Base-by-base conservation (phyloP, 2,113 vertebrate genomes). In the Leucoraja erinaceus region DNA sequence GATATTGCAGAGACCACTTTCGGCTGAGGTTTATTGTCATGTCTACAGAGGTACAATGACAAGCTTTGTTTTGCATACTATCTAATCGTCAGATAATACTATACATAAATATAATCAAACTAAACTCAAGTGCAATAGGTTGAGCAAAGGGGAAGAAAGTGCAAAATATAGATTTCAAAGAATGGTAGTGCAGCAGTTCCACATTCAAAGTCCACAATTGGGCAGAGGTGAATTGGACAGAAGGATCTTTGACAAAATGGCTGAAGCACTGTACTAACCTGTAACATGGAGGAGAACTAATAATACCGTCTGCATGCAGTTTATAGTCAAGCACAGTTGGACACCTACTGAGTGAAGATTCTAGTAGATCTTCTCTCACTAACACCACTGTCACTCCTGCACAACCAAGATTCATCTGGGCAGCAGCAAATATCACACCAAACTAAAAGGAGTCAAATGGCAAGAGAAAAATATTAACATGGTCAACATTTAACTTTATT, bases 251-350 rank as follows among this genome's bases (percentile, higher is more conserved):
- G 1, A 14, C 33, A 47, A 79, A 79, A 79, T 33, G 0, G 16
- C 77, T 18, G 14, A 12, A 79, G 31, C 76, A 31, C 31, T 33
- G 54, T 28, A 59, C 81, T 20, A 59, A 92, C 91, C 91, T 93
- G 61, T 74, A 93, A 66, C 91, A 93, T 25, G 66, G 91, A 7
- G 91, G 91, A 77, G 91, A 74, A 66, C 74, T 93, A 28, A n/a
- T 20, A 31, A 93, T 31, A 31, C 22, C n/a, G 0, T n/a, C 47
- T 18, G 91, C 66, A 2, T 74, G 91, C 31, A 72, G 68, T 77
- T 59, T 77, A 31, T 93, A 93, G 91, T 93, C 91, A 72, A 93
- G 47, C 6, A 93, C 91, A 10, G 38, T 33, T 10, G 68, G 91
- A 11, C 91, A 93, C 3, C 25, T 38, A 54, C 3, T 72, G 66